These are phyloP conservation scores for Rhynchopsitta pachyrhyncha DNA, from an alignment of 2,113 vertebrate species.

Conservation along the genomic window DNA sequence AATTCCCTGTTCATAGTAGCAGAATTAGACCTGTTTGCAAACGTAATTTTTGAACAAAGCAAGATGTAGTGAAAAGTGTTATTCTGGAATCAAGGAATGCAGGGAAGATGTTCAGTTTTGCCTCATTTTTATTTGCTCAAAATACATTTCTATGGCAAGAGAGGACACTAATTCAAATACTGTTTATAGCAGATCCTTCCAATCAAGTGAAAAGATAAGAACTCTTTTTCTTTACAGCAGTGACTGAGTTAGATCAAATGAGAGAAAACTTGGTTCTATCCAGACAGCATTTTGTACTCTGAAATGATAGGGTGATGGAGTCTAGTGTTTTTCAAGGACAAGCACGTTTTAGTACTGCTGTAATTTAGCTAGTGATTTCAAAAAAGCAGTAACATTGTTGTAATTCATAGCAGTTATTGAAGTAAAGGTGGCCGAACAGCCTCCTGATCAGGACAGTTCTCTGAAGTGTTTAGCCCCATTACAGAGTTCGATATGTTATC, in stretches of 20 bases:
- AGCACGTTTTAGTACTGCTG: background rate
- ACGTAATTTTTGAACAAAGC: background rate
- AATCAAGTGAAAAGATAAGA: background rate
- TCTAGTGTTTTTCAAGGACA: background rate
- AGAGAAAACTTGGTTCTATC: background rate
- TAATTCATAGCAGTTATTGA: background rate
- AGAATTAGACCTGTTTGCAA: background rate
- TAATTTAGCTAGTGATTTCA: background rate
- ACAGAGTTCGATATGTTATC: background rate
- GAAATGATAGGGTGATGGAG: background rate
- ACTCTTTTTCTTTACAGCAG: background rate
- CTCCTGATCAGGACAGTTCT: background rate
- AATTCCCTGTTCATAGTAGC: background rate
- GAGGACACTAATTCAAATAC: background rate
- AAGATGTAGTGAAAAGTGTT: background rate
- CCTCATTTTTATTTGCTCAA: background rate
- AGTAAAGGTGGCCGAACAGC: background rate
- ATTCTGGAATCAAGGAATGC: background rate
- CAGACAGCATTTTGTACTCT: background rate
- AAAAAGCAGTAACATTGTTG: background rate
- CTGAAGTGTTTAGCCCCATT: background rate
- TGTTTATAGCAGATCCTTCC: background rate
- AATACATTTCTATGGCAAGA: background rate
- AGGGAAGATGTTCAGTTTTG: background rate
- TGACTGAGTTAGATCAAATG: background rate